Evolutionary conservation across 2,113 vertebrate species (phyloP), one percentile per base, ranked within the genome.

Genomic region (Lontra canadensis): DNA sequence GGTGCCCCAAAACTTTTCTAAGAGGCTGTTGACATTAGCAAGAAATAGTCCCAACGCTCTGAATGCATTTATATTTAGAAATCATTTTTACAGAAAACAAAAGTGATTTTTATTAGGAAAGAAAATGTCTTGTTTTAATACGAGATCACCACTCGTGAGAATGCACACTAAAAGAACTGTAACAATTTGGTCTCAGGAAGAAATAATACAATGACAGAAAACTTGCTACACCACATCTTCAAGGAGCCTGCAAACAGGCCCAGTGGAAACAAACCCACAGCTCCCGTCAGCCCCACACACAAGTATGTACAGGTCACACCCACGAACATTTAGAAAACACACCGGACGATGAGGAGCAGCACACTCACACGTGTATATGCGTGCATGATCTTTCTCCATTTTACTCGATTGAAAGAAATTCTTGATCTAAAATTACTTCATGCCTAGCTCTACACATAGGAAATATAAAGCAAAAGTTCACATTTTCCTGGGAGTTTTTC

Each of bases 81-180:
- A 86, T 73, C 26, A 88, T 36, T 91, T 96, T 86, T 88, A 92
- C 17, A 74, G 78, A 97, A 95, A 65, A 55, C 49, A 81, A 83
- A 87, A 36, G 55, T 90, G 3, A n/a, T 10, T 79, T 93, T 88
- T 90, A 67, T 79, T 91, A 96, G 86, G 42, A 36, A 55, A 69
- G 84, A 79, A 82, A 52, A 86, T 10, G 42, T 20, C 39, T 49
- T 55, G 87, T 52, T 96, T 96, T 76, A 96, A 95, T 93, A 94
- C 18, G 89, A 61, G 21, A 52, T 21, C 79, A 88, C 31, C 26
- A 84, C 31, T 85, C 63, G 44, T 15, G 36, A 94, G 57, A 93
- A 94, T 57, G 14, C 61, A 61, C 39, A 69, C 23, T 63, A 85
- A 92, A 92, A 92, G n/a, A 90, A 90, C n/a, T 36, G 36, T 26